Conservation (phyloP, 2,888 invertebrate genomes). For the Lampropteryx suffumata region DNA sequence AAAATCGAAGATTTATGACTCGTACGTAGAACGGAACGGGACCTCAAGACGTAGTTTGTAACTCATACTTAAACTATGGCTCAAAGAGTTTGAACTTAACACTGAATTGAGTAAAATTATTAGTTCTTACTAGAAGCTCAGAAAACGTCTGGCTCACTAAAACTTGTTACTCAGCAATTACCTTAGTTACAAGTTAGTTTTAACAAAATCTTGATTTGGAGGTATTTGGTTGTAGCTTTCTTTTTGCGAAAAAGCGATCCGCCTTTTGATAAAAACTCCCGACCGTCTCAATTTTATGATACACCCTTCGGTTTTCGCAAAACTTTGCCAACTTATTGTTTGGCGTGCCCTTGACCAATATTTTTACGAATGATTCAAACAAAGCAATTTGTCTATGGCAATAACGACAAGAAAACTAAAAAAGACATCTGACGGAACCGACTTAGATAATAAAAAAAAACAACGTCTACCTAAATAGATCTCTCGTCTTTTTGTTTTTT, state of each 20-base stretch:
- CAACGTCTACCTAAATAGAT: not conserved
- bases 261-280: conserved; percentile 25
- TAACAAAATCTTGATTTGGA: no score
- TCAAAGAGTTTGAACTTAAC: not conserved
- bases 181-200: no score
- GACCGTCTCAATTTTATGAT: conserved; percentile 34
- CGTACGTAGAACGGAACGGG: conserved; percentile 49
- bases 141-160: no score
- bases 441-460: conserved; percentile 18
- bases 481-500: no score
- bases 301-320: conserved; percentile 46
- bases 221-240: conserved; percentile 19
- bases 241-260: conserved; percentile 14
- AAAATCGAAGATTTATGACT: conserved; percentile 64
- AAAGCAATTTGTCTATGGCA: conserved; percentile 45
- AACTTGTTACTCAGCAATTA: no score
- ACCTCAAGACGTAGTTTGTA: conserved; percentile 38
- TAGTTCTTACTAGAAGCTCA: no score
- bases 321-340: conserved; percentile 45
- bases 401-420: conserved; percentile 45
- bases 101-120: no score
- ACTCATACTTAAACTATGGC: conserved; percentile 28
- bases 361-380: conserved; percentile 41
- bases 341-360: conserved; percentile 45
- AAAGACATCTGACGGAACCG: conserved; percentile 40